Base-by-base conservation (phyloP, 2,888 invertebrate genomes). In the Punctoribates punctum region DNA sequence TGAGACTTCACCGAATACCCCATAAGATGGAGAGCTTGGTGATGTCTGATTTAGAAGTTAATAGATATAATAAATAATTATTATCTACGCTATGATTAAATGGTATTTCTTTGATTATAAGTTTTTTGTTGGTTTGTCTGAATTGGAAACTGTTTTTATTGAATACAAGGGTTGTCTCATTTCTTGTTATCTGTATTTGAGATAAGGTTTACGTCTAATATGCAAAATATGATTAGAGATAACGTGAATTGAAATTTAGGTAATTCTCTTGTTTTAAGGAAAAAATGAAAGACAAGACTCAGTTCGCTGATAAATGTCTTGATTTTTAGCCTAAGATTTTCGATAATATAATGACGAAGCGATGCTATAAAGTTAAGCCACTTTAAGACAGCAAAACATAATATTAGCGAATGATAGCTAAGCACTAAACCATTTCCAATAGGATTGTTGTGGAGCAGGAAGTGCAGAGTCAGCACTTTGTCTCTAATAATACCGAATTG, bases 321-420 rank as follows among this genome's bases (percentile, higher is more conserved):
- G 25, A 17, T 25, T 62, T 62, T 62, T 62, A 27, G 20, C n/a
- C 25, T 62, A 62, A 62, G n/a, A 62, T 62, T 27, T 62, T 27
- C 62, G 5, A 27, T 29, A 29, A 62, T 62, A 62, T 62, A 62
- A 27, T 29, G 62, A 62, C 27, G 11, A 20, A 29, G 3, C 27
- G 6, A 17, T 25, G 62, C 62, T 62, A 62, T 62, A 62, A 62
- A 62, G 62, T 62, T 62, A 62, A 62, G 62, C 62, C 62, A 62
- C 27, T 62, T 62, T 62, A 62, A 62, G 27, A 27, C 27, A 62
- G 6, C 27, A 62, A 62, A 62, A 62, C 62, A 62, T 62, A 62
- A 9, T 62, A 62, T 62, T 62, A 62, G 27, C 27, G n/a, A 62
- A 62, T 54, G n/a, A 62, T 62, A 62, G 25, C 62, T 62, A 25